These are phyloP conservation scores for Sceloporus tristichus DNA, from an alignment of 2,113 vertebrate genomes.

Conservation along the genomic window DNA sequence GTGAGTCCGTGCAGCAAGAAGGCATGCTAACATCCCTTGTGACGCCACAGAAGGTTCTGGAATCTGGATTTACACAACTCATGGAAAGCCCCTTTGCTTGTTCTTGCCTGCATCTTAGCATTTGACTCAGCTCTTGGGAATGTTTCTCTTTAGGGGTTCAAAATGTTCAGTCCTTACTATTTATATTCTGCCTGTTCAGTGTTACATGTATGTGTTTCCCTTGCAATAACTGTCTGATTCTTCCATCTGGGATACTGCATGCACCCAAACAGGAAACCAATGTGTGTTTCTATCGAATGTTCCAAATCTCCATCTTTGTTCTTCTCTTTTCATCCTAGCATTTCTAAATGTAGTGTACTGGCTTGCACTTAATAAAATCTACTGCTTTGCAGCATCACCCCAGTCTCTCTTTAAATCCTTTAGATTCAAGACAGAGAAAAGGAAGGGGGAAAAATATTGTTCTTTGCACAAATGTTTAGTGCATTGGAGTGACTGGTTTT, in stretches of 20 bases:
- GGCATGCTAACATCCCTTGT: background rate
- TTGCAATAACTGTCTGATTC: background rate
- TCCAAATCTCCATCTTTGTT: background rate
- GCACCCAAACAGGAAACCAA: background rate
- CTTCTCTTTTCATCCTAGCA: background rate
- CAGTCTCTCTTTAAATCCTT: no score
- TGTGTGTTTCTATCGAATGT: background rate
- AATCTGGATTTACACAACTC: background rate
- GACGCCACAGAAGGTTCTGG: no score
- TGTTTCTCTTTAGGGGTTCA: background rate
- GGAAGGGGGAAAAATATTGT: no score
- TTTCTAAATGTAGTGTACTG: background rate
- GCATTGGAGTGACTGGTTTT: no score
- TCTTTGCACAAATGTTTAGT: no score
- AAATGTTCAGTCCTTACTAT: background rate
- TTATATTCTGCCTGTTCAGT: background rate
- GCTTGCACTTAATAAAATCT: slow-evolving; percentile 15
- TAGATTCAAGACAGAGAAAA: no score
- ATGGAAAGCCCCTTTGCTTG: no score
- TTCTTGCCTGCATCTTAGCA: no score
- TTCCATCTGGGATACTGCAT: background rate
- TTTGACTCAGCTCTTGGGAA: background rate
- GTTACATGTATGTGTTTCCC: no score
- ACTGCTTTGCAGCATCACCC: background rate
- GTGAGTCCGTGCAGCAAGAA: background rate